Conservation (phyloP, 2,888 invertebrate species). For the Quadroppia sp. region DNA sequence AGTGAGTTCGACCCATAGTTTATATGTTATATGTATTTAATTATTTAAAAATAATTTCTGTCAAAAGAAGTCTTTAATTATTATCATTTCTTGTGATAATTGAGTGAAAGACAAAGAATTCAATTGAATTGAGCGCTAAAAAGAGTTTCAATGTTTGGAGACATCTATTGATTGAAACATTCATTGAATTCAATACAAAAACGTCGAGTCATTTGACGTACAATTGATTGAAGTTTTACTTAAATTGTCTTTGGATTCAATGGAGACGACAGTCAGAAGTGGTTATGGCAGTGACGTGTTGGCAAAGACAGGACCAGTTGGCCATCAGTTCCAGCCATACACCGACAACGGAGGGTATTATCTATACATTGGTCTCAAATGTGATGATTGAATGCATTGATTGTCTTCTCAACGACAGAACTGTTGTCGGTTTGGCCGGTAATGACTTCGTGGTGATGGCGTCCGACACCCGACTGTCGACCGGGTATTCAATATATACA, state of each 20-base stretch:
- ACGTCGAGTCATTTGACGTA: constrained; percentile 29
- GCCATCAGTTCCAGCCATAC: constrained; percentile 63
- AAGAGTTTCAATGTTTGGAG: neutral
- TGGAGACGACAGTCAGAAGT: too few relatives aligned
- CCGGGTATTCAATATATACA: constrained; percentile 84
- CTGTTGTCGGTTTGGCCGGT: constrained; percentile 91
- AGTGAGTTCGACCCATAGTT: too few relatives aligned
- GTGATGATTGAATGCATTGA: neutral
- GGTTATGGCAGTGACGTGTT: too few relatives aligned
- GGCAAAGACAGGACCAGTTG: constrained; percentile 11
- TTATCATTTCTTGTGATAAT: too few relatives aligned
- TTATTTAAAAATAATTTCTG: too few relatives aligned
- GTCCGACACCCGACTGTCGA: constrained; percentile 86
- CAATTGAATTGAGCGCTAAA: neutral
- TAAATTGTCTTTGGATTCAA: neutral
- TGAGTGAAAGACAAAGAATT: too few relatives aligned
- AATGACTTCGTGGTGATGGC: constrained; percentile 92
- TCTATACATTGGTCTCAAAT: neutral
- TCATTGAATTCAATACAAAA: neutral
- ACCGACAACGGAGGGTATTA: constrained; percentile 71
- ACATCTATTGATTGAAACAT: neutral
- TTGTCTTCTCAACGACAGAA: constrained; percentile 60
- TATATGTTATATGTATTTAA: too few relatives aligned
- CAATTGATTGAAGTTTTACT: neutral
- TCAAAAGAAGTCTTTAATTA: too few relatives aligned